These are phyloP conservation scores for Diabrotica balteata DNA, from an alignment of 2,888 invertebrate species.

Conservation along the genomic window DNA sequence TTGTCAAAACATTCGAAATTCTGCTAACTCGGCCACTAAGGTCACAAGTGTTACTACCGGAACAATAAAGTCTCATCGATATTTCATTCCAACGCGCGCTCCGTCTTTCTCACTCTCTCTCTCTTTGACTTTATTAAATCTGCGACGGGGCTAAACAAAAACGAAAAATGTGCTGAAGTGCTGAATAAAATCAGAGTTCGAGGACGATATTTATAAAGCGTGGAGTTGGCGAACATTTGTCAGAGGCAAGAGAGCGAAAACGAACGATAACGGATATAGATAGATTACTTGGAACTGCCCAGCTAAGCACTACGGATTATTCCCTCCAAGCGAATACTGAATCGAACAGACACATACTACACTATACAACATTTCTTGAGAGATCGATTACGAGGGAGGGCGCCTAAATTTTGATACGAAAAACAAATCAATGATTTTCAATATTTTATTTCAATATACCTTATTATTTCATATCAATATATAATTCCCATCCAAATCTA, in stretches of 20 bases:
- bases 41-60: too few relatives aligned
- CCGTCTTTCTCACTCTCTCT: not conserved
- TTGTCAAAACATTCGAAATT: too few relatives aligned
- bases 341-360: slow-evolving; percentile 2
- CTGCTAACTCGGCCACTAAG: too few relatives aligned
- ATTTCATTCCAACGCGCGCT: too few relatives aligned
- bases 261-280: slow-evolving; percentile 30
- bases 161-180: slow-evolving; percentile 14
- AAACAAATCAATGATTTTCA: too few relatives aligned
- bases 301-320: slow-evolving; percentile 29
- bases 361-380: too few relatives aligned
- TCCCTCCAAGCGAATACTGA: slow-evolving; percentile 17
- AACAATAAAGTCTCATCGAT: too few relatives aligned
- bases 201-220: slow-evolving; percentile 28
- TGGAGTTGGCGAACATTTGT: slow-evolving; percentile 31
- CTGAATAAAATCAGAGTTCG: slow-evolving; percentile 25
- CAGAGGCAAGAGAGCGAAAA: slow-evolving; percentile 27
- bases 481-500: too few relatives aligned
- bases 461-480: too few relatives aligned
- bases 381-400: not conserved
- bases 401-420: too few relatives aligned
- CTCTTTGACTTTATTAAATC: slow-evolving; percentile 7
- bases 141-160: not conserved
- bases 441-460: too few relatives aligned
- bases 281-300: slow-evolving; percentile 27